Conservation (phyloP, 2,113 vertebrate species). For the Thinocorus orbignyianus region DNA sequence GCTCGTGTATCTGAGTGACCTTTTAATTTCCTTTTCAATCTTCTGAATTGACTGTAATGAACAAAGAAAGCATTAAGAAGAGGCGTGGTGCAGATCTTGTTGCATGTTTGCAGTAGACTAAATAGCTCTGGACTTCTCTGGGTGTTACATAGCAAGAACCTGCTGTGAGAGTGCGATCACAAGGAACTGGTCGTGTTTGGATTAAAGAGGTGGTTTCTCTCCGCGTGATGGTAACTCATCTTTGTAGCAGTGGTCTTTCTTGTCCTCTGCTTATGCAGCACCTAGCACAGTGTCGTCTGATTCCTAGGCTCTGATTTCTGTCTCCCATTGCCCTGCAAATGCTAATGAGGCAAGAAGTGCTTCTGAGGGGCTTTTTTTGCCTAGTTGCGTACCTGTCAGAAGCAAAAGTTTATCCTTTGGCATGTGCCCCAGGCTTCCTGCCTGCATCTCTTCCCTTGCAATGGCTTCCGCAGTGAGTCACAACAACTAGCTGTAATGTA, state of each 20-base stretch:
- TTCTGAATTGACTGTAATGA: not conserved
- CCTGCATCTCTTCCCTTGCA: not conserved
- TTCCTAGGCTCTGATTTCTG: not conserved
- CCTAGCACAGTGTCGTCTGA: not conserved
- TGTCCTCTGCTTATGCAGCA: not conserved
- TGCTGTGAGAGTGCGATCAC: not conserved
- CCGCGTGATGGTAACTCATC: not conserved
- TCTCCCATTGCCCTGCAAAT: not conserved
- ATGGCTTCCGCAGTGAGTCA: not conserved
- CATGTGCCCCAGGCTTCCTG: not conserved
- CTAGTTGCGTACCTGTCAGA: not conserved
- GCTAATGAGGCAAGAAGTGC: not conserved
- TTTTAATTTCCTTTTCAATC: constrained; percentile 24
- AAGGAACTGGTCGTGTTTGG: not conserved
- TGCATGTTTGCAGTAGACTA: not conserved
- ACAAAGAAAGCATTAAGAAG: constrained; percentile 35
- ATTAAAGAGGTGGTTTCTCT: not conserved
- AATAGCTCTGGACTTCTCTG: not conserved
- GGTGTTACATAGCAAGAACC: not conserved
- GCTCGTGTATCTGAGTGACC: not conserved
- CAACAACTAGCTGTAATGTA: not conserved
- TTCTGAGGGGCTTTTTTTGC: not conserved
- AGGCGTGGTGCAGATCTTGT: not conserved
- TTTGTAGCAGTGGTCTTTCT: not conserved
- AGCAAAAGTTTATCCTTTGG: not conserved